phyloP scores from a whole-genome alignment of 2,797 vertebrate species.

The Hypotaenidia okinawae region DNA sequence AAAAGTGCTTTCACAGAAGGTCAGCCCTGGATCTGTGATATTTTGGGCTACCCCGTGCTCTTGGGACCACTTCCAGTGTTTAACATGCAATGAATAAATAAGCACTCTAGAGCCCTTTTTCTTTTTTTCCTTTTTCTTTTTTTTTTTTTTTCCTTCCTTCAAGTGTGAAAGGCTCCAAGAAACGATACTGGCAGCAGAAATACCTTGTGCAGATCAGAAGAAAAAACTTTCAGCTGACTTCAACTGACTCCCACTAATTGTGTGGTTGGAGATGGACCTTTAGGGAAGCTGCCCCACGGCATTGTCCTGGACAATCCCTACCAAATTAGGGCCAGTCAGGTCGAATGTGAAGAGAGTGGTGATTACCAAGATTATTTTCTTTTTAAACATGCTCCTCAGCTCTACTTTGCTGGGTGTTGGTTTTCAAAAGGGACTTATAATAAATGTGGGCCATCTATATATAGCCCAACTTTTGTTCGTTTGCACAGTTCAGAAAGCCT shows the following conservation, averaged over 20 bases:
- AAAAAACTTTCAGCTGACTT: background rate
- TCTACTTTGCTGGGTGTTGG: slow-evolving; percentile 61
- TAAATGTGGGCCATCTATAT: slow-evolving; percentile 44
- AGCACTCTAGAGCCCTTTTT: background rate
- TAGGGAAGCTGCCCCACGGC: background rate
- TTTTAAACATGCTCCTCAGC: slow-evolving; percentile 41
- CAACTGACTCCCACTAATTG: background rate
- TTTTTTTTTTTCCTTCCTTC: background rate
- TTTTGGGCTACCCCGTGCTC: slow-evolving; percentile 1
- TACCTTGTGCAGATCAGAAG: background rate
- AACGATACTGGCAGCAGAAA: background rate
- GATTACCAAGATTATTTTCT: slow-evolving; percentile 58
- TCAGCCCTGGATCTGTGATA: slow-evolving; percentile 31
- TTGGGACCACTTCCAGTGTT: slow-evolving; percentile 22
- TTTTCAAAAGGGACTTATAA: slow-evolving; percentile 67
- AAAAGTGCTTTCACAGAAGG: slow-evolving; percentile 32
- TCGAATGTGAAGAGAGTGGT: background rate
- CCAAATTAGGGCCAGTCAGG: background rate
- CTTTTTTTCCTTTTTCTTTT: background rate
- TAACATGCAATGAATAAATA: slow-evolving; percentile 25
- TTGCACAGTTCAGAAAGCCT: slow-evolving; percentile 68
- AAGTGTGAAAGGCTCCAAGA: background rate
- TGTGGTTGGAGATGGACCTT: background rate
- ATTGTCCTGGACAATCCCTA: slow-evolving; percentile 14
- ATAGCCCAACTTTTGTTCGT: slow-evolving; percentile 42